Percentiles rank a stretch among this genome's conserved stretches.
Evolutionary conservation across 2,797 vertebrate genomes (phyloP).

Genomic region (Phrynocephalus vlangalii): DNA sequence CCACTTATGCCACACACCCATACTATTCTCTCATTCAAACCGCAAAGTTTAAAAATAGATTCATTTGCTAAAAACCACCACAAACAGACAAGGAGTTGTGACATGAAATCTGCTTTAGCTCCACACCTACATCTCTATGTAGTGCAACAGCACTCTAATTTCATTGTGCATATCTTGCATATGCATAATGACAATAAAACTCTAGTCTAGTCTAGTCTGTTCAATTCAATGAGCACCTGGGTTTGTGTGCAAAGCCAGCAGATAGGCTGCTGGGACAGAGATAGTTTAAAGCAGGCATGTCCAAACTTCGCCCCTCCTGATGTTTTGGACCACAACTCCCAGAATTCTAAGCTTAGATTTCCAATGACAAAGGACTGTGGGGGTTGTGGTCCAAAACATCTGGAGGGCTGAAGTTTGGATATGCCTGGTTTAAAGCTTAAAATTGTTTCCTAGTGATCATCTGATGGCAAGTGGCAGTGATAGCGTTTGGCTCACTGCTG

Average conservation of each 20-base stretch:
- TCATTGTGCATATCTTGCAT: too few relatives aligned
- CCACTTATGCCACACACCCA: constrained; percentile 54
- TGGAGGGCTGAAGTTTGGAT: too few relatives aligned
- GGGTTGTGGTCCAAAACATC: too few relatives aligned
- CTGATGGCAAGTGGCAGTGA: background rate
- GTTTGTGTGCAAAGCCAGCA: background rate
- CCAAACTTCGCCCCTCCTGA: too few relatives aligned
- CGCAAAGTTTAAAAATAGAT: constrained; percentile 66
- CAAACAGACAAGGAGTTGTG: constrained; percentile 46
- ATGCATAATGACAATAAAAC: too few relatives aligned
- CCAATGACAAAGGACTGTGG: too few relatives aligned
- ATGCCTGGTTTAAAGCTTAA: background rate
- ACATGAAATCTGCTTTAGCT: constrained; percentile 27
- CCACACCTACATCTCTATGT: background rate
- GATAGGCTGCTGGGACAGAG: too few relatives aligned
- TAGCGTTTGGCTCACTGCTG: background rate
- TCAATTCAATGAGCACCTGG: background rate
- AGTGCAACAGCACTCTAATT: too few relatives aligned
- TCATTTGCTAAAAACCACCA: constrained; percentile 30
- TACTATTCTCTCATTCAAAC: constrained; percentile 58
- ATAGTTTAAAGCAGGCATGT: too few relatives aligned
- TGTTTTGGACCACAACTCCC: too few relatives aligned
- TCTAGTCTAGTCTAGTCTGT: too few relatives aligned
- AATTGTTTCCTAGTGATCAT: background rate
- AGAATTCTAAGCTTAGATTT: too few relatives aligned